These are phyloP conservation scores for Oceanites oceanicus DNA, from an alignment of 2,113 vertebrate species.

Conservation along the genomic window DNA sequence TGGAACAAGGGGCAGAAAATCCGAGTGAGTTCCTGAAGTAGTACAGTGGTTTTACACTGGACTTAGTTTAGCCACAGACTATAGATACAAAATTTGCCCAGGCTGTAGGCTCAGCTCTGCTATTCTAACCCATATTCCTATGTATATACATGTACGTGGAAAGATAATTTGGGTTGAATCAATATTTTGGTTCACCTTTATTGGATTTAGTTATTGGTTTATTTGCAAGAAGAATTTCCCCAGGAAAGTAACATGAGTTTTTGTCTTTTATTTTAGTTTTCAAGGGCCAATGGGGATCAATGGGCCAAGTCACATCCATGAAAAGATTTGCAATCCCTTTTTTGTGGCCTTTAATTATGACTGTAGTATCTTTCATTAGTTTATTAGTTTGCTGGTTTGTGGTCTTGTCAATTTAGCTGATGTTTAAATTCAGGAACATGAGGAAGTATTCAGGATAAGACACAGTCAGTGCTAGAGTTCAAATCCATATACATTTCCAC, in stretches of 20 bases:
- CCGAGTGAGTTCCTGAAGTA: not conserved
- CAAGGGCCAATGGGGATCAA: not conserved
- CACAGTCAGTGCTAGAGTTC: not conserved
- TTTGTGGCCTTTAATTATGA: constrained; percentile 49
- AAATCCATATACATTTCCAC: not conserved
- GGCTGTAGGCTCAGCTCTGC: not conserved
- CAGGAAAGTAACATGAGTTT: not conserved
- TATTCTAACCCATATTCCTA: not conserved
- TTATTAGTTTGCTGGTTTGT: not conserved
- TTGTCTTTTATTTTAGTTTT: not conserved
- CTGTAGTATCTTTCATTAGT: not conserved
- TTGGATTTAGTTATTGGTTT: not conserved
- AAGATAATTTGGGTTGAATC: not conserved
- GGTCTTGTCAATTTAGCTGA: not conserved
- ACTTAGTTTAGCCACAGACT: not conserved
- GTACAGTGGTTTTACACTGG: constrained; percentile 45
- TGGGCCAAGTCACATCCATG: not conserved
- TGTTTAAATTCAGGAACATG: not conserved
- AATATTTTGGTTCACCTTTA: not conserved
- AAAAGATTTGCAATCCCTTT: not conserved
- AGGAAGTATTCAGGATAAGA: not conserved
- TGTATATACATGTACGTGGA: not conserved
- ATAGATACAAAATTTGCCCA: not conserved
- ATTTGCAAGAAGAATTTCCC: not conserved
- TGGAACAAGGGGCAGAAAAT: not conserved